These are phyloP conservation scores for Apantesis nais DNA, from an alignment of 2,888 invertebrate species.

Conservation along the genomic window DNA sequence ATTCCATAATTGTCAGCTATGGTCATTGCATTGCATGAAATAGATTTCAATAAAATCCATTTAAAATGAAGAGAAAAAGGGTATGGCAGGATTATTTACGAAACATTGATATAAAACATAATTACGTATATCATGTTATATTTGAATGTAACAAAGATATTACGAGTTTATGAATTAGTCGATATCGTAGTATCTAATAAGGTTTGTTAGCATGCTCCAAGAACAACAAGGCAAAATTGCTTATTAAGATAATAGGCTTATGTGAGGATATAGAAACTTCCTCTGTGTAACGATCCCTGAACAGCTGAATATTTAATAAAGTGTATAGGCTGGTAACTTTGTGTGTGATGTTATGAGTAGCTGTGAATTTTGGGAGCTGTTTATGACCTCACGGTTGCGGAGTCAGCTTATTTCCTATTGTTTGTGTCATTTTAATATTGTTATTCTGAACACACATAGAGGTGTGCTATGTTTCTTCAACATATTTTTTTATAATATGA, in stretches of 20 bases:
- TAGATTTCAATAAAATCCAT: not conserved
- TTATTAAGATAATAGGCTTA: conserved; percentile 44
- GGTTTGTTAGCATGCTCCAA: not conserved
- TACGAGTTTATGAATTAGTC: not conserved
- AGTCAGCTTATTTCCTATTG: not conserved
- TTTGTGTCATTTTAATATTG: not conserved
- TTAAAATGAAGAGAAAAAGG: not conserved
- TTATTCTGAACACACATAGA: not conserved
- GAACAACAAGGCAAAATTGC: conserved; percentile 29
- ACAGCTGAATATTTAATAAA: conserved; percentile 47
- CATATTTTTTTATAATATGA: too few relatives aligned
- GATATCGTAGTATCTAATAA: not conserved
- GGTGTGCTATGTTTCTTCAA: not conserved
- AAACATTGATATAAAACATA: too few relatives aligned
- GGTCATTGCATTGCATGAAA: not conserved
- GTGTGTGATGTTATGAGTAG: conserved; percentile 12
- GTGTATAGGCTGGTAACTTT: conserved; percentile 12
- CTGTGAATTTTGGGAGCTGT: conserved; percentile 6
- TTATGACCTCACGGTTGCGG: conserved; percentile 9
- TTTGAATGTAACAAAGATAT: not conserved
- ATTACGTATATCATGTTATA: not conserved
- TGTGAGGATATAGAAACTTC: conserved; percentile 30
- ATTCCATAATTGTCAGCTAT: not conserved
- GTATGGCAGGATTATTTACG: too few relatives aligned
- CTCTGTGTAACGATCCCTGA: conserved; percentile 32